Base-by-base conservation (phyloP, 2,113 vertebrate species). In the Pangasianodon gigas region DNA sequence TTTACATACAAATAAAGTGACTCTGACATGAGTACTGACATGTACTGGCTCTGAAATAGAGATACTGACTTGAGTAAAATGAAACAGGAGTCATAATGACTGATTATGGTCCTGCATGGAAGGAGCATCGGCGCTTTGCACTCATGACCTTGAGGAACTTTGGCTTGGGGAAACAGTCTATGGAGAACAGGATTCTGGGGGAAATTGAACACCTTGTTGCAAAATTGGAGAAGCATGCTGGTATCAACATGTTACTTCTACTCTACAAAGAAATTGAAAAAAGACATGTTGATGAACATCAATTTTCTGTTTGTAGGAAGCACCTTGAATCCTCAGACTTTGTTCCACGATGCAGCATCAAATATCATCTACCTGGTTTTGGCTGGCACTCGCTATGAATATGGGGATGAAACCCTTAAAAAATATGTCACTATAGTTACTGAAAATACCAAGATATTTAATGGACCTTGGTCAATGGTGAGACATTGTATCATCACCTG, bases 131-230 rank as follows among this genome's bases (percentile, higher is more conserved):
- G 5, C 95, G 93, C 52, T 97, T 97, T 65, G 69, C 94, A 0
- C 37, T 97, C 29, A 92, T 93, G 80, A 95, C 95, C 0, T 89
- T 97, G 90, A 95, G 94, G 91, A 95, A 96, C 93, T 96, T 97
- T n/a, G 96, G 96, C 4, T 92, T 97, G 93, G 96, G 96, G 91
- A 97, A 97, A 92, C 95, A 95, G 91, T 94, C 96, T 0, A 92
- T 97, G 95, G 97, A 96, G 88, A 90, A 95, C 37, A 93, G 90
- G 91, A 94, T 97, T 93, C 84, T 46, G 0, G 93, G 95, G 85
- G 96, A 97, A 91, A 94, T 93, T 6, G 37, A 91, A 6, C 84
- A 93, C 29, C 7, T 93, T 37, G 29, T 77, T 65, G 88, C 88
- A 48, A 62, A 81, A 16, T 54, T 94, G 90, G 90, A 93, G 48